phyloP scores from a whole-genome alignment of 1,140 invertebrate genomes.

The Atta colombica region DNA sequence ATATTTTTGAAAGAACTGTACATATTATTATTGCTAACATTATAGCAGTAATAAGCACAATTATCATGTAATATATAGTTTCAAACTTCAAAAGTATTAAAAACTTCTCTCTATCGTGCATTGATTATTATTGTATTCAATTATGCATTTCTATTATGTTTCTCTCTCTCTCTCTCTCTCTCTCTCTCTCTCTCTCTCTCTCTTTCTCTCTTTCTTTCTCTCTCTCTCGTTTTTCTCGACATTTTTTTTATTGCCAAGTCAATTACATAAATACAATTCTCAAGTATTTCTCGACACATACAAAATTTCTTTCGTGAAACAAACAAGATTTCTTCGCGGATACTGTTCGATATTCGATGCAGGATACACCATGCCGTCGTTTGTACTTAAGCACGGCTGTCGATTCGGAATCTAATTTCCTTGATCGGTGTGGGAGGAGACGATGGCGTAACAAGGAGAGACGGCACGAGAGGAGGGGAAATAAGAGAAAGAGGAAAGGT shows the following conservation, averaged over 20 bases:
- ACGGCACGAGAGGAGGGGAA: conserved; percentile 65
- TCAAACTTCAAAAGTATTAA: too few relatives aligned
- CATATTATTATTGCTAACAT: too few relatives aligned
- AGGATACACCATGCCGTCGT: conserved; percentile 64
- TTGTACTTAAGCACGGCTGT: conserved; percentile 77
- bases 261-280: conserved; percentile 12
- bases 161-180: too few relatives aligned
- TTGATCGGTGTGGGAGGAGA: conserved; percentile 77
- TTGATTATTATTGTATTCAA: background rate
- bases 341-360: conserved; percentile 63
- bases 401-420: conserved; percentile 80
- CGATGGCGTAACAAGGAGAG: conserved; percentile 57
- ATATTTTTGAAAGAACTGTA: too few relatives aligned
- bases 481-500: conserved; percentile 80
- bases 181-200: background rate
- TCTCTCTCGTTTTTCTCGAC: too few relatives aligned
- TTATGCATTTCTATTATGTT: background rate
- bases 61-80: too few relatives aligned
- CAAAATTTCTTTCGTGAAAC: conserved; percentile 4
- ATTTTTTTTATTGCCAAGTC: background rate
- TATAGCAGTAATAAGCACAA: too few relatives aligned
- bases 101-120: too few relatives aligned
- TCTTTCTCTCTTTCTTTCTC: too few relatives aligned
- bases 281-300: background rate
- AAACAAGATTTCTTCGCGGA: conserved; percentile 25